A percentile compares a stretch with the other conserved stretches of the same genome.
Evolutionary conservation across 2,888 invertebrate species (phyloP).

Genomic region (Aradus depressus): DNA sequence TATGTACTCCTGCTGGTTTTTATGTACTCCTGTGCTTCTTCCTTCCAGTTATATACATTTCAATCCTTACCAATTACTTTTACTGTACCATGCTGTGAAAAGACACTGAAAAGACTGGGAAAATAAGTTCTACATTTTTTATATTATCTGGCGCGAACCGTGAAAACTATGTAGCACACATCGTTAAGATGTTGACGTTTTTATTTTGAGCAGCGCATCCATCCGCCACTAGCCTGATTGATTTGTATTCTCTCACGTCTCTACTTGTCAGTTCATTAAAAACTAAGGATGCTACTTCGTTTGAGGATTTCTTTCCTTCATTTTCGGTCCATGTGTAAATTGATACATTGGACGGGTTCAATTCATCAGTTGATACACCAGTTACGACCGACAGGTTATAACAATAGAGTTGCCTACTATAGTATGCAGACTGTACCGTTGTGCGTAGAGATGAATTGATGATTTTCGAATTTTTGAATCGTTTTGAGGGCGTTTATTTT

Average conservation of each 20-base stretch:
- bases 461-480: too few relatives aligned
- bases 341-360: conserved; percentile 5
- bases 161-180: background rate
- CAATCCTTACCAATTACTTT: background rate
- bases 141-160: background rate
- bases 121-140: background rate
- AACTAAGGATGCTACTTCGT: conserved; percentile 18
- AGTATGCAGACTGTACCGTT: conserved; percentile 19
- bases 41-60: conserved; percentile 1
- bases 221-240: conserved; percentile 1
- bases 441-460: too few relatives aligned
- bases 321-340: conserved; percentile 21
- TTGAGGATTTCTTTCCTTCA: conserved; percentile 13
- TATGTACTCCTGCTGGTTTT: too few relatives aligned
- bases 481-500: too few relatives aligned
- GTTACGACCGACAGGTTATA: conserved; percentile 9
- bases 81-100: too few relatives aligned
- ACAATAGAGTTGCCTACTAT: conserved; percentile 15
- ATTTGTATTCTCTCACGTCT: background rate
- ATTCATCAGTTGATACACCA: conserved; percentile 3
- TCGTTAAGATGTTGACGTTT: background rate
- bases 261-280: conserved; percentile 14
- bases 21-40: too few relatives aligned
- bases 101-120: background rate
- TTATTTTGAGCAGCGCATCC: too few relatives aligned